These are phyloP conservation scores for Orthonevra nobilis DNA, from an alignment of 2,888 invertebrate species.

Conservation along the genomic window DNA sequence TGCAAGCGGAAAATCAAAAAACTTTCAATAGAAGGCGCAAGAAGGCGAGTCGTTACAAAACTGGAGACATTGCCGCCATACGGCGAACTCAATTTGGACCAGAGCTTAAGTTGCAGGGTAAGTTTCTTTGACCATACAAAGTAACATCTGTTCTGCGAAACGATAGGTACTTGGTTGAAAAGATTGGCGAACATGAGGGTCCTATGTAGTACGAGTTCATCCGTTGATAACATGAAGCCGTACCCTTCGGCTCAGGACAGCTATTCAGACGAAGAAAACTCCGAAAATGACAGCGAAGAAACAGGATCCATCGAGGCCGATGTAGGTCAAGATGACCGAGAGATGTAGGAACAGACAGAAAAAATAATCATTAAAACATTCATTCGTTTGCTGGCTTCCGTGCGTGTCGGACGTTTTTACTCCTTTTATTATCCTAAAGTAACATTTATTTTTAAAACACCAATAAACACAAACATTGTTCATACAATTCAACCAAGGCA, in stretches of 20 bases:
- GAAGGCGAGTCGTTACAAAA: background rate
- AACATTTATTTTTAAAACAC: background rate
- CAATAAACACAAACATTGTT: background rate
- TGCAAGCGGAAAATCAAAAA: conserved; percentile 5
- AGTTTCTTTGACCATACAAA: conserved; percentile 39
- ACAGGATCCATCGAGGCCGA: conserved; percentile 12
- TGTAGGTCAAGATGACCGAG: conserved; percentile 15
- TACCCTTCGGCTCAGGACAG: conserved; percentile 9
- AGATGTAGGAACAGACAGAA: conserved; percentile 8
- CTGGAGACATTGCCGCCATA: conserved; percentile 29
- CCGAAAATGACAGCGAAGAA: background rate
- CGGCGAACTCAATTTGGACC: conserved; percentile 31
- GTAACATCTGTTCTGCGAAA: background rate
- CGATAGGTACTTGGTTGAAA: conserved; percentile 25
- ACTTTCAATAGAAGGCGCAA: background rate
- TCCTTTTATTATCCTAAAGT: background rate
- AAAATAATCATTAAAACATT: background rate
- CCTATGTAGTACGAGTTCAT: conserved; percentile 20
- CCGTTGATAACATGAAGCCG: conserved; percentile 37
- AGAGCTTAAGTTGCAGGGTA: conserved; percentile 20
- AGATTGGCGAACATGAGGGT: conserved; percentile 15
- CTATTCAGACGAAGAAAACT: conserved; percentile 6
- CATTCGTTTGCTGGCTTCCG: background rate
- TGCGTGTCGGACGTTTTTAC: background rate
- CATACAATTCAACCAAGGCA: background rate